Evolutionary conservation across 1,140 invertebrate genomes (phyloP).

Genomic region (Pachyrhynchus sulphureomaculatus): DNA sequence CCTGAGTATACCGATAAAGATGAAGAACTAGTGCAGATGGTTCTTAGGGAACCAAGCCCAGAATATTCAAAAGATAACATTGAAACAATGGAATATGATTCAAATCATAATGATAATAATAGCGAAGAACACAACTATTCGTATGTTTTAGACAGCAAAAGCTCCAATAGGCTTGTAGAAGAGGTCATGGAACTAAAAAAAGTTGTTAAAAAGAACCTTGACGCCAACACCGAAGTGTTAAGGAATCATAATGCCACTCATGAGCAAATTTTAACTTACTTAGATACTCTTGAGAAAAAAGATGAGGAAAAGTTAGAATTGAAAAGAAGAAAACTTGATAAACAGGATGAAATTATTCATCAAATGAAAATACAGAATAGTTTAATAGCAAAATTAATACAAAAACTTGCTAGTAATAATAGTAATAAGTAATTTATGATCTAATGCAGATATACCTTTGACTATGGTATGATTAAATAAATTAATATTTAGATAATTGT

Average conservation of each 20-base stretch:
- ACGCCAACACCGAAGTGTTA: slow-evolving; percentile 3
- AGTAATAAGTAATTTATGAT: background rate
- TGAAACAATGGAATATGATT: background rate
- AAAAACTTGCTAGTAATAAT: slow-evolving; percentile 1
- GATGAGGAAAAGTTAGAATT: slow-evolving; percentile 13
- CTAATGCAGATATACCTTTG: no score
- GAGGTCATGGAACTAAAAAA: slow-evolving; percentile 3
- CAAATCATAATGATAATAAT: background rate
- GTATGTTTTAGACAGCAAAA: background rate
- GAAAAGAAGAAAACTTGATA: slow-evolving; percentile 7
- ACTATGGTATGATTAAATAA: no score
- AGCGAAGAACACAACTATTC: background rate
- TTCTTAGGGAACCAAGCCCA: background rate
- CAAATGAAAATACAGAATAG: slow-evolving; percentile 23
- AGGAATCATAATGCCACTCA: slow-evolving; percentile 3
- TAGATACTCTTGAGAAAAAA: slow-evolving; percentile 10
- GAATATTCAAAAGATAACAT: background rate
- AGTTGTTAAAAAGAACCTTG: slow-evolving; percentile 7
- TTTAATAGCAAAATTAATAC: slow-evolving; percentile 16
- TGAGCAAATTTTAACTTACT: slow-evolving; percentile 8
- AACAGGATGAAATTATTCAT: slow-evolving; percentile 7
- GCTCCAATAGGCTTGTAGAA: background rate
- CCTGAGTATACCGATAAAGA: background rate
- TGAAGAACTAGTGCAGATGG: slow-evolving; percentile 6
- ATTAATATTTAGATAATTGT: no score